phyloP scores from a whole-genome alignment of 2,113 vertebrate genomes.

The Saguinus midas region DNA sequence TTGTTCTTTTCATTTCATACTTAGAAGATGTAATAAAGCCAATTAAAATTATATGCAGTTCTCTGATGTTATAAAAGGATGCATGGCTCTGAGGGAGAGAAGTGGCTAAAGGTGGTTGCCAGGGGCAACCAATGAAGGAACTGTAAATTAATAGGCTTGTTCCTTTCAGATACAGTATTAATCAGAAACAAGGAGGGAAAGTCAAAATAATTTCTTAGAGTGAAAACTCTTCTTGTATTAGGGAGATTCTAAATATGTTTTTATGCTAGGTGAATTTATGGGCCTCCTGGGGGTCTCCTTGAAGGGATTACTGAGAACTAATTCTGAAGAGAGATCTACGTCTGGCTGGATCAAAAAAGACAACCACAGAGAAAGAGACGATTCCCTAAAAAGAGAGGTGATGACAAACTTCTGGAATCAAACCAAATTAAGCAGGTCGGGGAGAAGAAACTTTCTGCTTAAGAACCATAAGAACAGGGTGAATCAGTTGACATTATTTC shows the following conservation, averaged over 20 bases:
- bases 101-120: background rate
- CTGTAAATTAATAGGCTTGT: background rate
- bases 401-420: background rate
- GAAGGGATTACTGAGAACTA: background rate
- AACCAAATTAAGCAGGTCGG: background rate
- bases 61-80: background rate
- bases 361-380: background rate
- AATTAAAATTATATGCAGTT: slow-evolving; percentile 12
- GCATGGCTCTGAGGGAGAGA: background rate
- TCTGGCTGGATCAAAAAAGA: background rate
- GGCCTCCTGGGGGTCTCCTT: background rate
- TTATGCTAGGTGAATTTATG: background rate
- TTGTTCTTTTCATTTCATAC: background rate
- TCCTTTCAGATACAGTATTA: background rate
- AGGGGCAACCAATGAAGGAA: background rate
- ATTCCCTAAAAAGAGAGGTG: background rate
- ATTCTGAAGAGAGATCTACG: background rate
- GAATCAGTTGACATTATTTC: background rate
- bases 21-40: background rate
- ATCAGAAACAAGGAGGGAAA: background rate
- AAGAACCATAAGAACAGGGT: background rate
- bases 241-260: background rate
- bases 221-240: background rate
- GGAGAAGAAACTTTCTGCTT: background rate
- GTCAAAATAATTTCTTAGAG: slow-evolving; percentile 27